Base-by-base conservation (phyloP, 2,888 invertebrate species). In the Drosophila formosana region DNA sequence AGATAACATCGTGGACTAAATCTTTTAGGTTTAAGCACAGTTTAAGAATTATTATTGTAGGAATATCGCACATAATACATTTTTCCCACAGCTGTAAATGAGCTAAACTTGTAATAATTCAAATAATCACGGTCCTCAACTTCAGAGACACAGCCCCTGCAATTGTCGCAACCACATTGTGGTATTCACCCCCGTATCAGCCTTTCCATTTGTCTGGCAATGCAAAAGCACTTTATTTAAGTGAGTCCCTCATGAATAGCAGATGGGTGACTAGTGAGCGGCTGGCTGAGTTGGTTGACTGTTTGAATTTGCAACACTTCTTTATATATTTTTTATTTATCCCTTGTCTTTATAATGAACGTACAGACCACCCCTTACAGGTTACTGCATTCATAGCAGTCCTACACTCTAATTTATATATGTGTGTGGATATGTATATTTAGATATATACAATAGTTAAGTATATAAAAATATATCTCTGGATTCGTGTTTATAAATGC, bases 241-340 rank as follows among this genome's bases (percentile, higher is more conserved):
- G 85, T 85, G 85, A 85, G 85, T 88, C 89, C 84, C 84, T 83
- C 84, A 81, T 85, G 84, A 88, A 88, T 85, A 81, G 81, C 89
- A 86, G 87, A 86, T 79, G 81, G 68, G 66, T 78, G 73, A 58
- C 58, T 66, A 57, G 68, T 52, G 47, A 43, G 32, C 18, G 26
- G 39, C 11, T 13, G 46, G 51, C 18, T 11, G 52, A 13, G 37
- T 26, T 64, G 71, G 65, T 56, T 62, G 57, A 69, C 57, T 75
- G 88, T 74, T 83, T 88, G 87, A 83, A 81, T 88, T 86, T 83
- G 81, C 68, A 79, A 86, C 84, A 85, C 89, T 88, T 85, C 83
- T 85, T 78, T 88, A 78, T 75, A 74, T 83, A 71, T 53, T 71
- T 49, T 68, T 25, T 72, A 67, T 65, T 72, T 80, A 78, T 72